phyloP scores from a whole-genome alignment of 2,888 invertebrate genomes.

The Protula sp. region DNA sequence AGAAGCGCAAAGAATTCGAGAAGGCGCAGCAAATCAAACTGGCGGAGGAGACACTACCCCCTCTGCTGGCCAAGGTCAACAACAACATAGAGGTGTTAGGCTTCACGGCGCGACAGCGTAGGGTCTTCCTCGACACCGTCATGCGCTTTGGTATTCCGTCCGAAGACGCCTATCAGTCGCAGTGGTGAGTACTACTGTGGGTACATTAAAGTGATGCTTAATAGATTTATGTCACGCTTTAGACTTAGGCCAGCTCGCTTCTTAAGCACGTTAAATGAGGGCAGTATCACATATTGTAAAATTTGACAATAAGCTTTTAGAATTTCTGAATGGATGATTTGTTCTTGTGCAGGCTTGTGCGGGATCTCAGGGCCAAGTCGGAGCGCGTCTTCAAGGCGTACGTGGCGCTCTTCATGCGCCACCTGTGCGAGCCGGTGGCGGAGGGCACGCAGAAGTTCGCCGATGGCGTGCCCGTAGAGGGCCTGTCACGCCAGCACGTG shows the following conservation, averaged over 20 bases:
- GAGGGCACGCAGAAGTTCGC: constrained; percentile 24
- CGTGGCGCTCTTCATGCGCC: constrained; percentile 29
- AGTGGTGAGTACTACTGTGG: constrained; percentile 18
- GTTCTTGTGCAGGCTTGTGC: constrained; percentile 22
- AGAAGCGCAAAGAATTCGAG: too few relatives aligned
- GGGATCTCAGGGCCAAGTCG: constrained; percentile 25
- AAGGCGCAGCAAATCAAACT: too few relatives aligned
- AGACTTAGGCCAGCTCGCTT: too few relatives aligned
- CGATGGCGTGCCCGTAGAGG: constrained; percentile 61
- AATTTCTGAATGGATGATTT: too few relatives aligned
- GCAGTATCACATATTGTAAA: too few relatives aligned
- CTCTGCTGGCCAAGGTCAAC: constrained; percentile 24
- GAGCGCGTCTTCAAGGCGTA: constrained; percentile 59
- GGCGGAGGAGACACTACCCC: constrained; percentile 21
- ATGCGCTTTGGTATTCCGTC: constrained; percentile 29
- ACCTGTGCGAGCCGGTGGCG: constrained; percentile 27
- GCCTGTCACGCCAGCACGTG: constrained; percentile 89
- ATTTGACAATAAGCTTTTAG: too few relatives aligned
- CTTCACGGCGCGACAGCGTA: constrained; percentile 26
- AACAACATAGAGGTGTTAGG: constrained; percentile 27
- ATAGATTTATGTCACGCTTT: too few relatives aligned
- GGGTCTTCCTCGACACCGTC: constrained; percentile 29
- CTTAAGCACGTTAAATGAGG: too few relatives aligned
- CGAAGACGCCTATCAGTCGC: constrained; percentile 25
- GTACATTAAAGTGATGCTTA: background rate